Evolutionary conservation across 2,888 invertebrate genomes (phyloP).

Genomic region (Amphipoea lucens): DNA sequence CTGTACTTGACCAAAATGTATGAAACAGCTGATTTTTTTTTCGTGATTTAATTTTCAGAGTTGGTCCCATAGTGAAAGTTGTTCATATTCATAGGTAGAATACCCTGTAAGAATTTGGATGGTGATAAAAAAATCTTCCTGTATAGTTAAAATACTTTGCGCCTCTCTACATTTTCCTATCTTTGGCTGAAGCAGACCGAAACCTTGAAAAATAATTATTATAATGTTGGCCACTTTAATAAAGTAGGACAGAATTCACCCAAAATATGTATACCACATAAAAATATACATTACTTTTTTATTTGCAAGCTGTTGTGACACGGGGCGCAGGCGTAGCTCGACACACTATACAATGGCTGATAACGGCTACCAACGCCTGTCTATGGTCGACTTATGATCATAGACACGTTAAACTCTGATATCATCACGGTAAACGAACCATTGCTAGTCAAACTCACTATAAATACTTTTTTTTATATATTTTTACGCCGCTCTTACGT

Average conservation of each 20-base stretch:
- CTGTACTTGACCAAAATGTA: too few species aligned
- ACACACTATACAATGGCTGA: constrained; percentile 86
- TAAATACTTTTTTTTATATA: constrained; percentile 30
- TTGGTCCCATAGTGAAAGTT: too few species aligned
- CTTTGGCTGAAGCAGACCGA: not conserved
- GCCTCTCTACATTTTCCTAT: not conserved
- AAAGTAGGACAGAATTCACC: constrained; percentile 64
- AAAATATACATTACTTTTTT: constrained; percentile 73
- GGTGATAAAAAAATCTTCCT: too few species aligned
- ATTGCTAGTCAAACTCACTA: constrained; percentile 54
- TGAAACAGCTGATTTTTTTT: too few species aligned
- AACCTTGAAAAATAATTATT: not conserved
- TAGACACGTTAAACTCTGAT: constrained; percentile 67
- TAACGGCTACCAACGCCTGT: constrained; percentile 80
- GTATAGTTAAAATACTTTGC: not conserved
- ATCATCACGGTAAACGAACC: constrained; percentile 76
- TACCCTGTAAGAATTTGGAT: too few species aligned
- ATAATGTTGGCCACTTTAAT: not conserved
- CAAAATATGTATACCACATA: constrained; percentile 30
- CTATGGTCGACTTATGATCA: constrained; percentile 83
- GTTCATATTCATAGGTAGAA: too few species aligned
- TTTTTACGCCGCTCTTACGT: constrained; percentile 52
- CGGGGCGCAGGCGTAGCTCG: constrained; percentile 80
- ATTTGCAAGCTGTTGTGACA: constrained; percentile 87
- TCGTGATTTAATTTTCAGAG: too few species aligned